Evolutionary conservation across 2,113 vertebrate species (phyloP), one percentile per base, ranked within the genome.

Genomic region (Xiphorhynchus elegans): DNA sequence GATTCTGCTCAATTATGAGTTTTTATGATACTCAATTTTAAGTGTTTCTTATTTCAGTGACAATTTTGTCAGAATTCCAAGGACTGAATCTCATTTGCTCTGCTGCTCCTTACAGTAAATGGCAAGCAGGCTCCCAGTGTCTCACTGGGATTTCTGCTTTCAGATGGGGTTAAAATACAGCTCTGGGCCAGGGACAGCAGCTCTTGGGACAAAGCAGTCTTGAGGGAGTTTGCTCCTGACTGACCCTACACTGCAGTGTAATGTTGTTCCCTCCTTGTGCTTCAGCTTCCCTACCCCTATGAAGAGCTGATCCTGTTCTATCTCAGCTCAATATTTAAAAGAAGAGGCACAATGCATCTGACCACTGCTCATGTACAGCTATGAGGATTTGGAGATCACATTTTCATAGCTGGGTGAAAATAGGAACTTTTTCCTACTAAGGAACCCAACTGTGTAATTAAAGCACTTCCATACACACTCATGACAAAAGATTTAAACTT

Each of bases 1-100:
- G 92, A 97, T 82, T 87, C 93, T 87, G 83, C 55, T 89, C 77
- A 92, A 76, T 69, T 19, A 50, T 13, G 39, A 75, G 19, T 6
- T 74, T 88, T 86, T 76, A 79, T 78, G 53, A 83, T 68, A 80
- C 24, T 78, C 31, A 52, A 2, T 68, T 84, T 89, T 78, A 84
- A 86, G 29, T 20, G 62, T 76, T 84, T 73, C 78, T 95, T 93
- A 75, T 78, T 94, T 90, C 88, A 78, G 44, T 84, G 89, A 89
- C n/a, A 80, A 77, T 60, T 91, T 42, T 91, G 80, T 72, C 85
- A 70, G 47, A 85, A 75, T 84, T 96, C 91, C 91, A 90, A 91
- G 64, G 44, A 35, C 64, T 68, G 76, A 81, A 83, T 84, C 79
- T 87, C 88, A 21, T 89, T 86, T 80, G 56, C 55, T 82, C 37